Conservation (phyloP, 2,113 vertebrate genomes). For the Erinaceus europaeus region DNA sequence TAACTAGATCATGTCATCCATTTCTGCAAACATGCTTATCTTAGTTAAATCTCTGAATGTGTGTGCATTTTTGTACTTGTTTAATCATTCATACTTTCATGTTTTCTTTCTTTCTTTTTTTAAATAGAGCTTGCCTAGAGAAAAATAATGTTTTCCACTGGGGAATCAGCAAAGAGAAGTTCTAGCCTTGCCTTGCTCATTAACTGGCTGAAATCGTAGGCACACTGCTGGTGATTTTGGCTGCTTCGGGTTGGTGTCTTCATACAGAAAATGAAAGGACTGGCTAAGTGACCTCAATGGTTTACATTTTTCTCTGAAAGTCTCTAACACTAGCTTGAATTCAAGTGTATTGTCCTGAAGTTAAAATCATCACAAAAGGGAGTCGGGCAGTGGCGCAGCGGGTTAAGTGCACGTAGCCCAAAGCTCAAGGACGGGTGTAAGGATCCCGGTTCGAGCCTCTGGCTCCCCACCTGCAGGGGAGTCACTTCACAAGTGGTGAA, state of each 20-base stretch:
- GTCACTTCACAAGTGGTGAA: too few species aligned
- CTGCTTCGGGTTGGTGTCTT: background rate
- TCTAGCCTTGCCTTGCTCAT: background rate
- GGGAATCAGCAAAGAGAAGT: constrained; percentile 30
- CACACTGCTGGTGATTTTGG: background rate
- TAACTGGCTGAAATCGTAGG: background rate
- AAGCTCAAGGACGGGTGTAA: too few species aligned
- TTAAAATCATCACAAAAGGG: constrained; percentile 32
- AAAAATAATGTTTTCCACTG: background rate
- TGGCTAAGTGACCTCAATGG: background rate
- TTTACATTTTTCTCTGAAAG: constrained; percentile 28
- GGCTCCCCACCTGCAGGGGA: too few species aligned
- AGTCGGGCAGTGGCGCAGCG: too few species aligned
- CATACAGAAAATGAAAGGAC: constrained; percentile 6
- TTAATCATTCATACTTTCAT: background rate
- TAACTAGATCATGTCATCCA: background rate
- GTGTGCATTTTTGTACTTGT: background rate
- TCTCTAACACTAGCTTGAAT: background rate
- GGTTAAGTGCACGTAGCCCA: too few species aligned
- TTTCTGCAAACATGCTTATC: constrained; percentile 21
- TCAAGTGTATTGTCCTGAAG: background rate
- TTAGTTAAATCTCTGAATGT: background rate
- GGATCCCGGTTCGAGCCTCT: too few species aligned
- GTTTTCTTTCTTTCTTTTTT: background rate
- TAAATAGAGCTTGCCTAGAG: background rate